Percentiles rank a stretch among this genome's conserved stretches.
These are phyloP conservation scores for Cartodere bifasciata DNA, from an alignment of 2,888 invertebrate genomes.

Conservation along the genomic window DNA sequence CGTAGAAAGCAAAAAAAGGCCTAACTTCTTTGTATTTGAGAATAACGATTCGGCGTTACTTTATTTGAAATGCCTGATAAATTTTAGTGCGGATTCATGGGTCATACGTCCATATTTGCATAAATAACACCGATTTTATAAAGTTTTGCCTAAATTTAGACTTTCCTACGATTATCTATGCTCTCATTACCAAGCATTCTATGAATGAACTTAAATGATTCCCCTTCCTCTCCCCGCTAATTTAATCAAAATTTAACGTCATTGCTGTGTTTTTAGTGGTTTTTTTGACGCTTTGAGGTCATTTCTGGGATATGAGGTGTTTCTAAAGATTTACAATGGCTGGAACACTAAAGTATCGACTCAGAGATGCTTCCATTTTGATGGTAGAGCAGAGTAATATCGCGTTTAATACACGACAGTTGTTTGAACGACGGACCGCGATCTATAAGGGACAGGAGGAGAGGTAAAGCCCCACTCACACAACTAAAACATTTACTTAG, in stretches of 20 bases:
- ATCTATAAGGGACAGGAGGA: constrained; percentile 19
- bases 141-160: too few species aligned
- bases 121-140: too few species aligned
- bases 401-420: constrained; percentile 31
- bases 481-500: constrained; percentile 28
- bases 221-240: too few species aligned
- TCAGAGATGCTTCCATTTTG: constrained; percentile 31
- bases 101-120: constrained; percentile 24
- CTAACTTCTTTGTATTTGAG: too few species aligned
- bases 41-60: constrained; percentile 31
- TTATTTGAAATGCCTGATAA: constrained; percentile 31
- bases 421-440: constrained; percentile 31
- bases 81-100: constrained; percentile 26
- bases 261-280: too few species aligned
- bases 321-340: too few species aligned
- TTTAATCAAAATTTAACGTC: too few species aligned
- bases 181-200: constrained; percentile 1
- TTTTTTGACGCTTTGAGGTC: too few species aligned
- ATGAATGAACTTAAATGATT: too few species aligned
- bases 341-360: constrained; percentile 32
- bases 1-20: too few species aligned
- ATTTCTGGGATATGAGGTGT: constrained; percentile 8
- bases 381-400: constrained; percentile 30
- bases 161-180: too few species aligned
- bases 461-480: constrained; percentile 23